phyloP scores from a whole-genome alignment of 2,888 invertebrate genomes.

The Choreutis nemorana region DNA sequence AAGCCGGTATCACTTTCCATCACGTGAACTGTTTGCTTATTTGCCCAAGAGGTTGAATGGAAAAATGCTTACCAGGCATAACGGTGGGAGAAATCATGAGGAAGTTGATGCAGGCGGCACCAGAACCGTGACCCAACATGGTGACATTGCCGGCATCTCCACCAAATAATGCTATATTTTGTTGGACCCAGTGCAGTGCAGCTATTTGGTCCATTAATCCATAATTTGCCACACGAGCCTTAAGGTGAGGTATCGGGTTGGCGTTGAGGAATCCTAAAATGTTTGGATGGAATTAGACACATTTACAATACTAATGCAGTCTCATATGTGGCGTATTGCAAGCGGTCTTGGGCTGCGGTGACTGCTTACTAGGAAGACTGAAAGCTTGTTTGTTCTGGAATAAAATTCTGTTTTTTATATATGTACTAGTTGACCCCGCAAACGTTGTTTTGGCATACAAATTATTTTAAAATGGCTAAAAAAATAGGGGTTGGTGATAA shows the following conservation, averaged over 20 bases:
- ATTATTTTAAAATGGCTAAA: no score
- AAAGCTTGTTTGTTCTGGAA: no score
- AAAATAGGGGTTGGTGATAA: no score
- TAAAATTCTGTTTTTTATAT: no score
- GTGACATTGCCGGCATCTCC: constrained; percentile 96
- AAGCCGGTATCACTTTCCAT: no score
- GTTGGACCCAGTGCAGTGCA: constrained; percentile 96
- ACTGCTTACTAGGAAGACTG: no score
- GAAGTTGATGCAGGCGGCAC: constrained; percentile 96
- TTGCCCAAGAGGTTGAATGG: no score
- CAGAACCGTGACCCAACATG: constrained; percentile 94
- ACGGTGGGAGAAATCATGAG: constrained; percentile 97
- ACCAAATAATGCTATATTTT: constrained; percentile 93
- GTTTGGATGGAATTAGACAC: constrained; percentile 20
- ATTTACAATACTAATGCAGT: constrained; percentile 5
- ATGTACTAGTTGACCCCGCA: no score
- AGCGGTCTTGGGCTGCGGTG: no score
- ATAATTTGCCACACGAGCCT: constrained; percentile 92
- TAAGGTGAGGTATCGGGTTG: constrained; percentile 84
- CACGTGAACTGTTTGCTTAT: no score
- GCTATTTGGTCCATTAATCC: constrained; percentile 98
- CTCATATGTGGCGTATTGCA: constrained; percentile 6
- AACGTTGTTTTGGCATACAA: no score
- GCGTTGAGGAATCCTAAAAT: constrained; percentile 93
- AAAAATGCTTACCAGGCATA: constrained; percentile 64